Conservation (phyloP, 2,888 invertebrate genomes). For the Carterocephalus palaemon region DNA sequence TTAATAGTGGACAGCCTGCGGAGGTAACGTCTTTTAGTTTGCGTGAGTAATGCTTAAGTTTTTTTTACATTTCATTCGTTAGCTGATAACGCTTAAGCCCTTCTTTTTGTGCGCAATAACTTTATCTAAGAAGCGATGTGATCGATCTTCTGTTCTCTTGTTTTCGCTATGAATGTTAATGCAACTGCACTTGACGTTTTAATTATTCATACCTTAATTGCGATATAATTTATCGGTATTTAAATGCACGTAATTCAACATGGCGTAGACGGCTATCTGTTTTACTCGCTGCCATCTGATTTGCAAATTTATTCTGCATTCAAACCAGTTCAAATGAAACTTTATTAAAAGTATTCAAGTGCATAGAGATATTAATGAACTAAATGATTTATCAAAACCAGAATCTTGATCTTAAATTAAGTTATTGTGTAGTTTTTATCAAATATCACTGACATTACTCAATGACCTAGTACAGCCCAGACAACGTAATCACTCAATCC, state of each 20-base stretch:
- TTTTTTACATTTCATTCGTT: conserved; percentile 16
- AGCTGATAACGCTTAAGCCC: conserved; percentile 4
- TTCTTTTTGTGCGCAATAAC: conserved; percentile 14
- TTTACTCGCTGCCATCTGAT: not conserved
- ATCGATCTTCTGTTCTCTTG: conserved; percentile 14
- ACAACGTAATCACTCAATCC: too few relatives aligned
- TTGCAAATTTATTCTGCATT: not conserved
- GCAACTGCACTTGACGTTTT: conserved; percentile 17
- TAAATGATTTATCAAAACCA: too few relatives aligned
- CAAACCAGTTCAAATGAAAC: too few relatives aligned
- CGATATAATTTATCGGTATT: conserved; percentile 13
- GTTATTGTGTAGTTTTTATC: too few relatives aligned
- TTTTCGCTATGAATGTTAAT: conserved; percentile 6
- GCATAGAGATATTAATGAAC: too few relatives aligned
- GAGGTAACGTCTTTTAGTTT: conserved; percentile 20
- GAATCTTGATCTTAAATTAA: too few relatives aligned
- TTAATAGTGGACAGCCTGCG: conserved; percentile 18
- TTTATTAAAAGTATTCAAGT: too few relatives aligned
- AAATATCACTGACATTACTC: too few relatives aligned
- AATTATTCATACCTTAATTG: conserved; percentile 12
- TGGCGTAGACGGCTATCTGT: conserved; percentile 2
- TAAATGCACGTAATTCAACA: conserved; percentile 9
- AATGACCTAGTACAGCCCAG: too few relatives aligned
- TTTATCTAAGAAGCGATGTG: conserved; percentile 16
- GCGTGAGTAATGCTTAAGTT: conserved; percentile 17